phyloP scores from a whole-genome alignment of 2,888 invertebrate species.

The Melangyna quadrimaculata region DNA sequence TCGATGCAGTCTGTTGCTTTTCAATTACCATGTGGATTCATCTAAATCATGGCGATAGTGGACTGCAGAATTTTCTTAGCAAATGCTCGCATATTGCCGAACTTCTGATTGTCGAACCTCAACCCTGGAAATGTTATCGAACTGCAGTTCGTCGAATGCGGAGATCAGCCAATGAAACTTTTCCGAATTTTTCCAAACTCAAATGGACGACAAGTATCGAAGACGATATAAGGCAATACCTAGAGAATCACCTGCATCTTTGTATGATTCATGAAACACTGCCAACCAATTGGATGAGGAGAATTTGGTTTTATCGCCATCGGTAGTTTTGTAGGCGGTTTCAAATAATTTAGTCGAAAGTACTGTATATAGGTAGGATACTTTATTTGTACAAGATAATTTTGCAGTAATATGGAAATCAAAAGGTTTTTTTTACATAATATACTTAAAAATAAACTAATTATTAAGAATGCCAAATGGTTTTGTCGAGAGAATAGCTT shows the following conservation, averaged over 20 bases:
- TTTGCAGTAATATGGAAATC: constrained; percentile 37
- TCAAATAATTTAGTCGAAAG: not conserved
- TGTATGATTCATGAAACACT: constrained; percentile 83
- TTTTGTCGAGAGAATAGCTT: constrained; percentile 12
- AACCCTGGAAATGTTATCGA: constrained; percentile 92
- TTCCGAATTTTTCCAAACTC: constrained; percentile 84
- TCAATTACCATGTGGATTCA: constrained; percentile 96
- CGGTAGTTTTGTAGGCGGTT: not conserved
- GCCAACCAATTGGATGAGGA: constrained; percentile 87
- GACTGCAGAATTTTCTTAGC: constrained; percentile 85
- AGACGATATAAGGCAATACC: constrained; percentile 83
- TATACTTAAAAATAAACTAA: constrained; percentile 42
- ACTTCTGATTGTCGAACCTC: constrained; percentile 89
- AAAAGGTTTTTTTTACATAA: constrained; percentile 41
- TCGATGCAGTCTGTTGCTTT: constrained; percentile 89
- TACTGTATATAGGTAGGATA: constrained; percentile 29
- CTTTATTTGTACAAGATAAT: constrained; percentile 57
- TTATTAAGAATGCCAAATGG: constrained; percentile 38
- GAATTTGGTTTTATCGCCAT: constrained; percentile 84
- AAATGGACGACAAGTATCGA: constrained; percentile 85
- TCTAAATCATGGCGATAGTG: constrained; percentile 90
- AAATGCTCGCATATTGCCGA: constrained; percentile 82
- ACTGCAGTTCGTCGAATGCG: constrained; percentile 88
- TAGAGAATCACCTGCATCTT: constrained; percentile 81
- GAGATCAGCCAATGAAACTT: constrained; percentile 82